A percentile compares a stretch with the other conserved stretches of the same genome.
Conservation (phyloP, 2,113 vertebrate genomes). For the Sinosuthora webbiana region DNA sequence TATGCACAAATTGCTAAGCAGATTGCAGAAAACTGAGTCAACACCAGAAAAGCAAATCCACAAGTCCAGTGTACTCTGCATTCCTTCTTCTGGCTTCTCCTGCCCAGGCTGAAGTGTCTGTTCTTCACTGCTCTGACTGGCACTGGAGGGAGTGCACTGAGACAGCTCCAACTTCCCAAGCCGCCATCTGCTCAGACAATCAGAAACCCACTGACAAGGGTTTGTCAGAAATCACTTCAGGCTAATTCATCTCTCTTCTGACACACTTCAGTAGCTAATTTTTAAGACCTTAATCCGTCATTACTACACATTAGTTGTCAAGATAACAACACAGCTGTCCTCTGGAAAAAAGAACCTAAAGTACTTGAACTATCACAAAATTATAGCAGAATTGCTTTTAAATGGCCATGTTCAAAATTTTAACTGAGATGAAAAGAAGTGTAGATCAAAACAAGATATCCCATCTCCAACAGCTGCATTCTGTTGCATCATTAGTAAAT, state of each 20-base stretch:
- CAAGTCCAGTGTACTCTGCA: background rate
- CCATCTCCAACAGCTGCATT: slow-evolving; percentile 17
- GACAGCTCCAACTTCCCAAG: background rate
- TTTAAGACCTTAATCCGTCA: background rate
- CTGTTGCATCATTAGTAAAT: slow-evolving; percentile 1
- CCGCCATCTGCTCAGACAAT: background rate
- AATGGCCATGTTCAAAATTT: background rate
- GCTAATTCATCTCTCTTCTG: background rate
- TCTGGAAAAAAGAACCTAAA: background rate
- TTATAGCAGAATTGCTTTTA: background rate
- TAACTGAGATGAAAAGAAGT: background rate
- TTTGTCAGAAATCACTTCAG: slow-evolving; percentile 44
- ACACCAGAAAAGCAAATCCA: background rate
- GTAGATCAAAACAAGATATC: background rate
- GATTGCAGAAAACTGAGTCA: background rate
- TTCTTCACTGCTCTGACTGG: background rate
- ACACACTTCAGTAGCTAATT: background rate
- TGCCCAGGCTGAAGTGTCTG: background rate
- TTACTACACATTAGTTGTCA: background rate
- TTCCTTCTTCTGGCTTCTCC: background rate
- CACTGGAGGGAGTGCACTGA: background rate
- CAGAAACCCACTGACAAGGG: background rate
- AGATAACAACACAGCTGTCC: slow-evolving; percentile 22
- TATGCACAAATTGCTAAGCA: background rate
- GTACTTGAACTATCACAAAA: background rate